A percentile compares a stretch with the other conserved stretches of the same genome.
Evolutionary conservation across 2,797 vertebrate species (phyloP).

Genomic region (Streptopelia turtur): DNA sequence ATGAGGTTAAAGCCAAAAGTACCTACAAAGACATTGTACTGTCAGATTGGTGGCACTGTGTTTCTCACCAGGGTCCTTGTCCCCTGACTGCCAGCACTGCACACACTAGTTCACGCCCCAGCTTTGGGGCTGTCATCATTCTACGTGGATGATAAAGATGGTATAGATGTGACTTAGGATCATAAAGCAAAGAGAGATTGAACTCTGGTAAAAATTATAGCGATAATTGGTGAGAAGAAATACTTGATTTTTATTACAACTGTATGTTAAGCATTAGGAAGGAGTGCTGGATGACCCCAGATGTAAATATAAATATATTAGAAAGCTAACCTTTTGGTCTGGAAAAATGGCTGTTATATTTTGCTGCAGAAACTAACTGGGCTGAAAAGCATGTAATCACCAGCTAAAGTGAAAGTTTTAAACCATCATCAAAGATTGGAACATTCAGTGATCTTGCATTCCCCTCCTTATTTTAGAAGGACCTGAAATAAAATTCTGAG

Average conservation of each 20-base stretch:
- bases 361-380: not conserved
- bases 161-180: not conserved
- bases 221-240: not conserved
- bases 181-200: not conserved
- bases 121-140: not conserved
- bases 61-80: not conserved
- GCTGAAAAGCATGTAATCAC: not conserved
- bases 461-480: not conserved
- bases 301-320: not conserved
- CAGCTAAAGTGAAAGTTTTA: not conserved
- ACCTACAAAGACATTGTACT: not conserved
- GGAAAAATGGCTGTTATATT: not conserved
- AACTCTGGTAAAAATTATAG: not conserved
- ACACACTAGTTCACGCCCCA: not conserved
- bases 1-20: not conserved
- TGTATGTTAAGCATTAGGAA: not conserved
- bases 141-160: accelerated
- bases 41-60: not conserved
- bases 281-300: not conserved
- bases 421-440: not conserved
- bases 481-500: not conserved
- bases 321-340: not conserved
- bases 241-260: not conserved
- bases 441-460: not conserved
- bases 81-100: not conserved